Conservation (phyloP, 1,140 invertebrate species). For the Streblospio benedicti region DNA sequence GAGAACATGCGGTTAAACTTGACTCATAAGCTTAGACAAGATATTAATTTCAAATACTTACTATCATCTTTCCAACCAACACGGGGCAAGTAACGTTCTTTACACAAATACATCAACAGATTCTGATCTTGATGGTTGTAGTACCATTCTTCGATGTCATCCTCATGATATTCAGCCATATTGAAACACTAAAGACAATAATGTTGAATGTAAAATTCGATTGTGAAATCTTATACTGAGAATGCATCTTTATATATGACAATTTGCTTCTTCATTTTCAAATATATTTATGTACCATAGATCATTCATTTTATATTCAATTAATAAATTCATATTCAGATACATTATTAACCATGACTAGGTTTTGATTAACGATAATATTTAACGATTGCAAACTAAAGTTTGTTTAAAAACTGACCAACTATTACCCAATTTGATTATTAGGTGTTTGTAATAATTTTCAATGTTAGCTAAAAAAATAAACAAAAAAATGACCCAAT, state of each 20-base stretch:
- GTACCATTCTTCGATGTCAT: slow-evolving; percentile 53
- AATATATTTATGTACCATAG: not conserved
- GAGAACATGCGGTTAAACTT: not conserved
- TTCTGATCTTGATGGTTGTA: slow-evolving; percentile 45
- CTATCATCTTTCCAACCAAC: too few relatives aligned
- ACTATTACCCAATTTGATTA: too few relatives aligned
- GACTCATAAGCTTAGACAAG: slow-evolving; percentile 19
- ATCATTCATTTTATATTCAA: not conserved
- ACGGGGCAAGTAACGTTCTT: slow-evolving; percentile 40
- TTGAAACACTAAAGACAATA: slow-evolving; percentile 50
- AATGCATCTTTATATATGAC: not conserved
- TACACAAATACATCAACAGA: slow-evolving; percentile 45
- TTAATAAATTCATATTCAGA: not conserved
- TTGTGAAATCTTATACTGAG: not conserved
- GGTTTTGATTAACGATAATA: not conserved
- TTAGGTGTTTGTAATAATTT: too few relatives aligned
- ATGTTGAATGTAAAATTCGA: too few relatives aligned
- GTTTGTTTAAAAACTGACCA: too few relatives aligned
- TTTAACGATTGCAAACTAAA: too few relatives aligned
- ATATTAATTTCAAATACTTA: slow-evolving; percentile 36
- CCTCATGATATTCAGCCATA: slow-evolving; percentile 51
- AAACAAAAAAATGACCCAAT: too few relatives aligned
- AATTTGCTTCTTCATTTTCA: not conserved
- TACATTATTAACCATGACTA: not conserved
- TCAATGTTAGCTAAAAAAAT: too few relatives aligned